A percentile compares a stretch with the other conserved stretches of the same genome.
Evolutionary conservation across 2,888 invertebrate species (phyloP).

Genomic region (Synanthedon myopaeformis): DNA sequence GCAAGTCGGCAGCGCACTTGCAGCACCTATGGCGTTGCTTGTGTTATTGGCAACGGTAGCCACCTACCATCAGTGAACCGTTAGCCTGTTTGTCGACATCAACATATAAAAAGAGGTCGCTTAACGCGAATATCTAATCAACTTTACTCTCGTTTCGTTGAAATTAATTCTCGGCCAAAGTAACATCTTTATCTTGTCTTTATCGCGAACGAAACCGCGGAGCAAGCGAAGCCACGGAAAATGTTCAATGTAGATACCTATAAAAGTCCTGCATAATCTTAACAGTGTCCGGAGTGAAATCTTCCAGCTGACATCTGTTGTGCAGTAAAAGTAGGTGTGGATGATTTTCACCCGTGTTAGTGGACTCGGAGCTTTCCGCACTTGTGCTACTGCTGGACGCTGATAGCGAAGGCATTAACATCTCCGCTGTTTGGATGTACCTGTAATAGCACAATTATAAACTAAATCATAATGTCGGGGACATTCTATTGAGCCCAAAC

Average conservation of each 20-base stretch:
- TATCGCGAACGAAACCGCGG: neutral
- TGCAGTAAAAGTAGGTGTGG: conserved; percentile 88
- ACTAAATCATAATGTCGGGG: too few relatives aligned
- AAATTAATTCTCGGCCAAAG: too few relatives aligned
- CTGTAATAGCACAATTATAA: conserved; percentile 36
- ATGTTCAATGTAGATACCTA: conserved; percentile 26
- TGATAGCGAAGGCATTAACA: conserved; percentile 84
- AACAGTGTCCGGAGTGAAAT: conserved; percentile 74
- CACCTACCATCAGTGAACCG: too few relatives aligned
- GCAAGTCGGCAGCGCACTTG: too few relatives aligned
- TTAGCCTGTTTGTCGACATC: too few relatives aligned
- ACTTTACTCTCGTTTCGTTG: too few relatives aligned
- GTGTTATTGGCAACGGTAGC: too few relatives aligned
- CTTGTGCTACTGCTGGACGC: conserved; percentile 37
- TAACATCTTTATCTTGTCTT: too few relatives aligned
- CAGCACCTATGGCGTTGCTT: too few relatives aligned
- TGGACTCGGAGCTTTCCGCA: conserved; percentile 39
- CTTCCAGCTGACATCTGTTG: conserved; percentile 81
- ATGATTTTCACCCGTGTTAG: conserved; percentile 76
- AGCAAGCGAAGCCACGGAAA: neutral
- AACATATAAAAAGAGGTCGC: too few relatives aligned
- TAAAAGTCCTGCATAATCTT: conserved; percentile 72
- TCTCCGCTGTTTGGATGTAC: conserved; percentile 85
- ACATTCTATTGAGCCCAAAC: too few relatives aligned
- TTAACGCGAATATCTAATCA: too few relatives aligned